phyloP scores from a whole-genome alignment of 2,888 invertebrate species.

The Nemurella pictetii region DNA sequence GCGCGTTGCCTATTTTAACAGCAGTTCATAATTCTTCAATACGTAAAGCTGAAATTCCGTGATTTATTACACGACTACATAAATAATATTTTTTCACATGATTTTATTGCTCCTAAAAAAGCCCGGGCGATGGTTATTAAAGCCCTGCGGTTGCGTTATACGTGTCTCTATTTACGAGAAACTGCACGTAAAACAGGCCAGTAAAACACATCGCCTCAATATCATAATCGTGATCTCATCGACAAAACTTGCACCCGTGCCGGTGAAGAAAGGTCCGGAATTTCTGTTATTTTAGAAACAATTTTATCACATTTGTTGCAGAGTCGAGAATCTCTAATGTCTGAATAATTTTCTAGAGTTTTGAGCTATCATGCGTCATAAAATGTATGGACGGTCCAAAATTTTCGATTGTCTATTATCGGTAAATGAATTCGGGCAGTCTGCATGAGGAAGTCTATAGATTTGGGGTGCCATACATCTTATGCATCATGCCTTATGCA shows the following conservation, averaged over 20 bases:
- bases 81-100: neutral
- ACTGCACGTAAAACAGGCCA: neutral
- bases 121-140: neutral
- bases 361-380: no score
- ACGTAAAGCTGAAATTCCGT: neutral
- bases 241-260: neutral
- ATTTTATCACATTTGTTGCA: no score
- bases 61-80: neutral
- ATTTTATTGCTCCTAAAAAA: neutral
- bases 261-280: no score
- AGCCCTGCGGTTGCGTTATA: neutral
- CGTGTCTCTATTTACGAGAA: neutral
- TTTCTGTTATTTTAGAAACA: no score
- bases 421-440: no score
- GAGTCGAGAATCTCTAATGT: no score
- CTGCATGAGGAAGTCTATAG: no score
- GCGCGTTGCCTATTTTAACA: neutral
- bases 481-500: no score
- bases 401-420: no score
- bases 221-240: neutral
- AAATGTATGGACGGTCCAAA: no score
- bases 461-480: no score
- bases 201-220: neutral
- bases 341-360: no score
- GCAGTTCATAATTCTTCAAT: neutral